Conservation (phyloP, 2,888 invertebrate genomes). For the Amblyteles armatorius region DNA sequence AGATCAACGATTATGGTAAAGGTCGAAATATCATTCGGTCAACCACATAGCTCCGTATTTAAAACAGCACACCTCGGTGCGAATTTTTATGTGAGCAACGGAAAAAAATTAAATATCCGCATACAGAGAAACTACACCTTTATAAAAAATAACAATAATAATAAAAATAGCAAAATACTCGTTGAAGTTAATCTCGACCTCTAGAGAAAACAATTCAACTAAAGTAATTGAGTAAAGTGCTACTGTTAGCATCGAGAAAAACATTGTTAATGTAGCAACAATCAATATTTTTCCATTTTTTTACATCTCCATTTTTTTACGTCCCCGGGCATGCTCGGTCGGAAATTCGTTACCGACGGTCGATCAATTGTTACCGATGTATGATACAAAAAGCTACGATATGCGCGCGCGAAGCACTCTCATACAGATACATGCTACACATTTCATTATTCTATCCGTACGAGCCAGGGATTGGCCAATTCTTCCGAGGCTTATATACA, state of each 20-base stretch:
- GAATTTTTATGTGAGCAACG: neutral
- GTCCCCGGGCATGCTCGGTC: neutral
- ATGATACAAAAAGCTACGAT: neutral
- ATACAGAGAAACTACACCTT: neutral
- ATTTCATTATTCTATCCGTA: neutral
- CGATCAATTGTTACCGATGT: too few relatives aligned
- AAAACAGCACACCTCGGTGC: neutral
- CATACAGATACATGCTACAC: neutral
- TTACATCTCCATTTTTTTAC: neutral
- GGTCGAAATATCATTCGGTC: conserved; percentile 5
- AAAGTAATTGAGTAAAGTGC: neutral
- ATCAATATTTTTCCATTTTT: neutral
- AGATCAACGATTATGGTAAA: conserved; percentile 14
- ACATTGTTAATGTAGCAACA: neutral
- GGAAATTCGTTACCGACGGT: neutral
- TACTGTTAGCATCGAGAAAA: neutral
- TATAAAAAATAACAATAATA: neutral
- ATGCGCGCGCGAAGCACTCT: neutral
- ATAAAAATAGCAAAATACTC: neutral
- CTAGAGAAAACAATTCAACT: neutral
- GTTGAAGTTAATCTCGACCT: neutral
- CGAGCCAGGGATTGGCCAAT: neutral
- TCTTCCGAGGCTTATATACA: conserved; percentile 4
- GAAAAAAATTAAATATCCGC: neutral
- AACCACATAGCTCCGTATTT: neutral